Conservation (phyloP, 2,113 vertebrate genomes). For the Bos javanicus region DNA sequence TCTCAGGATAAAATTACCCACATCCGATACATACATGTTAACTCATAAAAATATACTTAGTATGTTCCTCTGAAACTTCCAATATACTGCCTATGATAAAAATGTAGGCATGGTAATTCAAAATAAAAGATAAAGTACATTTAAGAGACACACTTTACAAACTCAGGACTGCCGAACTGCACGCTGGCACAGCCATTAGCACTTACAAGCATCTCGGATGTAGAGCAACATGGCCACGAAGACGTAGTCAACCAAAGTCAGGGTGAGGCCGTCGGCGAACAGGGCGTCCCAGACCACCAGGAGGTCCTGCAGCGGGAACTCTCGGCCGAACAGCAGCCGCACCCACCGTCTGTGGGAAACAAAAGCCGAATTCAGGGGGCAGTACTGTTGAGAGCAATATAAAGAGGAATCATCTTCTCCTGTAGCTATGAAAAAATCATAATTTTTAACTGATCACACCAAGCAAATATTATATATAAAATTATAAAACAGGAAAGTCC, state of each 20-base stretch:
- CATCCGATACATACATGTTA: not conserved
- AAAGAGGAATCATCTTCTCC: not conserved
- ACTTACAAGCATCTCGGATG: conserved; percentile 96
- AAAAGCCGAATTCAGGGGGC: conserved; percentile 7
- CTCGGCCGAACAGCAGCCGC: conserved; percentile 94
- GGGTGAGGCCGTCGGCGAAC: conserved; percentile 94
- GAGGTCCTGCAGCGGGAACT: conserved; percentile 96
- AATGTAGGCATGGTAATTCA: not conserved
- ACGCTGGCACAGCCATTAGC: conserved; percentile 15
- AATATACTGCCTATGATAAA: not conserved
- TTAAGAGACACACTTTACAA: conserved; percentile 8
- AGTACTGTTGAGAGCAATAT: not conserved
- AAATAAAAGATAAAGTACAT: not conserved
- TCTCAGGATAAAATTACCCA: conserved; percentile 69
- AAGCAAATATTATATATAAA: not conserved
- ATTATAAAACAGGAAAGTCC: not conserved
- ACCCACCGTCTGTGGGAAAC: conserved; percentile 92
- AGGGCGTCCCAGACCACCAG: conserved; percentile 97
- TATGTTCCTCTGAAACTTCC: conserved; percentile 15
- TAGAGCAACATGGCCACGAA: conserved; percentile 99
- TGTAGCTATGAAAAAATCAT: not conserved
- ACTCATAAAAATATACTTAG: conserved; percentile 38
- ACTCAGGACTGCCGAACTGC: not conserved
- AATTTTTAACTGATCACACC: conserved; percentile 18
- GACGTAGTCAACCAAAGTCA: conserved; percentile 96